Base-by-base conservation (phyloP, 2,113 vertebrate genomes). In the Gila orcuttii region DNA sequence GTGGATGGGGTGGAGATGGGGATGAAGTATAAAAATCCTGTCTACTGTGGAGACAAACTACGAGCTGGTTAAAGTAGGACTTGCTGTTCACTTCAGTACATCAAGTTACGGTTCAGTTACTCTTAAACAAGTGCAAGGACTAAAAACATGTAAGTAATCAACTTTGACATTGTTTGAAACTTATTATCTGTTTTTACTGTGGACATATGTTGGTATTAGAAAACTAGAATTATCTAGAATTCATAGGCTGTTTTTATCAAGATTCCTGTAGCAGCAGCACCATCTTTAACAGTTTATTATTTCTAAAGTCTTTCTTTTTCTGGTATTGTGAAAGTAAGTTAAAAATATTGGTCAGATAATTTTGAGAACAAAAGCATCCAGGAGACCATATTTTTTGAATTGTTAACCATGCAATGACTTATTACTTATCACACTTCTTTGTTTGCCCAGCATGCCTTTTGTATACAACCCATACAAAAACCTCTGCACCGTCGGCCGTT, bases 401-500 rank as follows among this genome's bases (percentile, higher is more conserved):
- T 23, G 12, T 23, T 33, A 57, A 57, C 50, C 17, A 62, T 15
- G n/a, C 10, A 45, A 45, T 50, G n/a, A 75, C 39, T 19, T 5
- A 23, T 6, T 11, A 39, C 31, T 21, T 3, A 36, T 69, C 3
- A 69, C 6, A 33, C 31, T 68, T 23, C 68, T 76, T 25, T 55
- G 55, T 82, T 74, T 76, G 33, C 28, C 59, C 86, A 94, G 92
- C 85, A 95, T 95, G 93, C 84, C 93, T 69, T 82, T 82, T 36
- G 28, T 5, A 6, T 52, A n/a, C 62, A 52, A 23, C 28, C 80
- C 80, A 50, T 36, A 69, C 42, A 69, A 17, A 31, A 82, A 82
- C 47, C 45, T 82, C 80, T 82, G 62, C 79, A 81, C 42, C 0
- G 12, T 62, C 4, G 80, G 94, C 17, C 80, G 80, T 33, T 82